These are phyloP conservation scores for Todus mexicanus DNA, from an alignment of 2,797 vertebrate genomes.

Conservation along the genomic window DNA sequence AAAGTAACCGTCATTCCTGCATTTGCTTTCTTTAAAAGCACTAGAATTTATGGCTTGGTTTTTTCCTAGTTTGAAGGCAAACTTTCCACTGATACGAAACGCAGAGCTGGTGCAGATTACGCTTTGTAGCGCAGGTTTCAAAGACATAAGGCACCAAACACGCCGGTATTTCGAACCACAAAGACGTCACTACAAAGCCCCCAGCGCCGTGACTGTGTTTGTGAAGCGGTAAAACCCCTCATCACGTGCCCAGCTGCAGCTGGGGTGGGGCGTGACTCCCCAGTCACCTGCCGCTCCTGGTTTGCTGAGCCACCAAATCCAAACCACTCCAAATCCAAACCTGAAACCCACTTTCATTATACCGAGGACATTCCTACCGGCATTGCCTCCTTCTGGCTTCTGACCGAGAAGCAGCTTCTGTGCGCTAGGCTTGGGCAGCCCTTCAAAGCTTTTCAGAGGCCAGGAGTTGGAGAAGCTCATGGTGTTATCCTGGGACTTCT, in stretches of 20 bases:
- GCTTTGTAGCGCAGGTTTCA: too few relatives aligned
- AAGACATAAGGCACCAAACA: too few relatives aligned
- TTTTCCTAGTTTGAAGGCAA: too few relatives aligned
- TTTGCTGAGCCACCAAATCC: background rate
- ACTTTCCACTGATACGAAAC: too few relatives aligned
- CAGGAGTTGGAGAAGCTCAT: slow-evolving; percentile 88
- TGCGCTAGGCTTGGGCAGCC: slow-evolving; percentile 72
- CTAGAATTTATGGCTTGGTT: too few relatives aligned
- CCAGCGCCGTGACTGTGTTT: too few relatives aligned
- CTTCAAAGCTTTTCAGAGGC: slow-evolving; percentile 82
- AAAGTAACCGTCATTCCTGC: too few relatives aligned
- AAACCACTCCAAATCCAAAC: background rate
- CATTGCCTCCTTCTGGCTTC: slow-evolving; percentile 67
- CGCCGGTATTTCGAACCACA: too few relatives aligned
- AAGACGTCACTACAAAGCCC: too few relatives aligned
- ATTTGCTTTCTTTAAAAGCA: too few relatives aligned
- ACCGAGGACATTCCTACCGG: slow-evolving; percentile 37
- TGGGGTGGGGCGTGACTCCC: background rate
- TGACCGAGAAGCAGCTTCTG: slow-evolving; percentile 71
- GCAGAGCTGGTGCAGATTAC: too few relatives aligned
- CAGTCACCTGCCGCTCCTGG: background rate
- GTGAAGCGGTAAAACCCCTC: too few relatives aligned
- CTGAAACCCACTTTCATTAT: rapidly evolving
- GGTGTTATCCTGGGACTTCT: slow-evolving; percentile 68
- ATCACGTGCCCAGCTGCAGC: rapidly evolving